Percentiles rank a stretch among this genome's conserved stretches.
These are phyloP conservation scores for Protaetia brevitarsis DNA, from an alignment of 1,140 invertebrate genomes.

Conservation along the genomic window DNA sequence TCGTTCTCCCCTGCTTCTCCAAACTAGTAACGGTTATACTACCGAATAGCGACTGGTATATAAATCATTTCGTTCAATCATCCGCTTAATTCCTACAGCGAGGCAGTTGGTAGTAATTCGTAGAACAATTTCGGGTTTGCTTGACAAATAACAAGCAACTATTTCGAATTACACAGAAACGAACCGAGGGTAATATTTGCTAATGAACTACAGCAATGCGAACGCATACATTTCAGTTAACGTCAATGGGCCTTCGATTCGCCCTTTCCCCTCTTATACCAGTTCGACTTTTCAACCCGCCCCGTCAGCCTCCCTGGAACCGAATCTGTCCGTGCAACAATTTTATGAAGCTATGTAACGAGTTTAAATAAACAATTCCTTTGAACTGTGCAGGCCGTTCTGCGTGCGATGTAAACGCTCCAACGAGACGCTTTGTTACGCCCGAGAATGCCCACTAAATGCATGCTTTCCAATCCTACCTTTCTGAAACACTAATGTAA, in stretches of 20 bases:
- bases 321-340: background rate
- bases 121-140: constrained; percentile 5
- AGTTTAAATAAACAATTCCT: background rate
- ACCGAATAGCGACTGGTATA: background rate
- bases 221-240: constrained; percentile 7
- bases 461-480: too few species aligned
- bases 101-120: background rate
- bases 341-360: background rate
- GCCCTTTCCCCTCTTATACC: background rate
- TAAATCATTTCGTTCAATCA: background rate
- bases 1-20: too few species aligned
- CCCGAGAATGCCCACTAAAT: too few species aligned
- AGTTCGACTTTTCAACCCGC: too few species aligned
- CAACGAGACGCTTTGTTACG: too few species aligned
- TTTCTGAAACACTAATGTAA: too few species aligned
- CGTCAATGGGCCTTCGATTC: background rate
- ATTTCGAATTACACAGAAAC: constrained; percentile 10
- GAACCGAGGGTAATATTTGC: constrained; percentile 11
- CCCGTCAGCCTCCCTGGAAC: background rate
- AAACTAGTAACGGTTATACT: background rate
- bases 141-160: constrained; percentile 17
- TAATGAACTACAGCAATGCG: constrained; percentile 12
- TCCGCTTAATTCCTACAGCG: background rate
- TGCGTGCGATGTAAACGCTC: too few species aligned
- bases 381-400: too few species aligned